phyloP scores from a whole-genome alignment of 2,888 invertebrate species.

The Barypeithes pellucidus region DNA sequence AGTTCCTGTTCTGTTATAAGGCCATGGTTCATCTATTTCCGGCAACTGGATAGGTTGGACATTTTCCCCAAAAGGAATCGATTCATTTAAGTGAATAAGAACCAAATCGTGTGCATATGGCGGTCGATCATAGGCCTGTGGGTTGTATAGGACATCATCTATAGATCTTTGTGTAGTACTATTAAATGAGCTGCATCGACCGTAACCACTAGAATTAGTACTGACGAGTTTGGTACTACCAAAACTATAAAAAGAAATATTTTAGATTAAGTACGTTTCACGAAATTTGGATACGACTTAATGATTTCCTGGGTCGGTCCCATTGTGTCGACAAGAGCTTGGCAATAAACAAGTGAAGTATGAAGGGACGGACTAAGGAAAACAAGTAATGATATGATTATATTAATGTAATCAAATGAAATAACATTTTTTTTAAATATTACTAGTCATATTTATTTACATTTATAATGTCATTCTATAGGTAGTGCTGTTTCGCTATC shows the following conservation, averaged over 20 bases:
- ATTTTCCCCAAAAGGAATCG: constrained; percentile 10
- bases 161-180: background rate
- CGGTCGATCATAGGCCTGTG: background rate
- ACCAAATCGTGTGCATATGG: constrained; percentile 14
- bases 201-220: background rate
- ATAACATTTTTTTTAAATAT: no score
- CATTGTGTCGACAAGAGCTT: no score
- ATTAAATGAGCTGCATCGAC: background rate
- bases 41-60: constrained; percentile 15
- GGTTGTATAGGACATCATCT: constrained; percentile 5
- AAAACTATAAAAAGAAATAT: background rate
- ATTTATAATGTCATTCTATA: no score
- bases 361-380: no score
- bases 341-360: no score
- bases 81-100: constrained; percentile 20
- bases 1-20: background rate
- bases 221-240: background rate
- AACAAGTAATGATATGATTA: no score
- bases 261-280: no score
- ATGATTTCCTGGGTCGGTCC: no score
- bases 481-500: no score
- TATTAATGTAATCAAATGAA: no score
- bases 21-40: constrained; percentile 17
- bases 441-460: no score
- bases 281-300: no score